phyloP scores from a whole-genome alignment of 2,797 vertebrate genomes.

The Brachyalestes nurse region DNA sequence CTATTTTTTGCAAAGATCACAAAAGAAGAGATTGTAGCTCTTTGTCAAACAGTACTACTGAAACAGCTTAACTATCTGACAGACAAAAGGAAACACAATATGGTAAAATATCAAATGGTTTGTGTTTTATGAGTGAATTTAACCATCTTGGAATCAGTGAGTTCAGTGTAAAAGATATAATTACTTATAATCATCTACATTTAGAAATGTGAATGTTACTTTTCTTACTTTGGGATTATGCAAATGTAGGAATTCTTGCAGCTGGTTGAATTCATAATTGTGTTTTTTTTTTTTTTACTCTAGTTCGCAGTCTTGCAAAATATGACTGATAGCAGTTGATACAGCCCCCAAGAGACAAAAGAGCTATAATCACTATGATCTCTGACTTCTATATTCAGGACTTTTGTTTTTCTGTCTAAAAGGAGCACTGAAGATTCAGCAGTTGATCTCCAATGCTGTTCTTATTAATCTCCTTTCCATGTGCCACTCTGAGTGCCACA shows the following conservation, averaged over 20 bases:
- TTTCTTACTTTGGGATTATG: not conserved
- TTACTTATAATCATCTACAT: no score
- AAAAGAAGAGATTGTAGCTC: conserved; percentile 64
- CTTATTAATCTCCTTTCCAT: not conserved
- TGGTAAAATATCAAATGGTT: not conserved
- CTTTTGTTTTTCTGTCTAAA: not conserved
- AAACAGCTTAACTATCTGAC: conserved; percentile 68
- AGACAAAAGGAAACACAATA: conserved; percentile 37
- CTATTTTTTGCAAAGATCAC: conserved; percentile 59
- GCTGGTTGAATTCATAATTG: no score
- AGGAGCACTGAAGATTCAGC: not conserved
- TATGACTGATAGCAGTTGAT: not conserved
- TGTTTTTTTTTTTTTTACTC: not conserved
- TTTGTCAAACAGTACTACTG: conserved; percentile 49
- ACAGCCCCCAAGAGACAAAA: not conserved
- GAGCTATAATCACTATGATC: not conserved
- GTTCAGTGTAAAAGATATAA: not conserved
- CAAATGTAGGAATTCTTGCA: not conserved
- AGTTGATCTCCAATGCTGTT: not conserved
- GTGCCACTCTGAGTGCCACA: not conserved
- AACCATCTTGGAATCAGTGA: not conserved
- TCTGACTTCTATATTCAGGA: not conserved
- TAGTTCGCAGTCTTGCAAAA: not conserved
- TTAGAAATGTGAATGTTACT: no score
- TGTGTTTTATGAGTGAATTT: not conserved